Base-by-base conservation (phyloP, 2,888 invertebrate species). In the Oxycera nigricornis region DNA sequence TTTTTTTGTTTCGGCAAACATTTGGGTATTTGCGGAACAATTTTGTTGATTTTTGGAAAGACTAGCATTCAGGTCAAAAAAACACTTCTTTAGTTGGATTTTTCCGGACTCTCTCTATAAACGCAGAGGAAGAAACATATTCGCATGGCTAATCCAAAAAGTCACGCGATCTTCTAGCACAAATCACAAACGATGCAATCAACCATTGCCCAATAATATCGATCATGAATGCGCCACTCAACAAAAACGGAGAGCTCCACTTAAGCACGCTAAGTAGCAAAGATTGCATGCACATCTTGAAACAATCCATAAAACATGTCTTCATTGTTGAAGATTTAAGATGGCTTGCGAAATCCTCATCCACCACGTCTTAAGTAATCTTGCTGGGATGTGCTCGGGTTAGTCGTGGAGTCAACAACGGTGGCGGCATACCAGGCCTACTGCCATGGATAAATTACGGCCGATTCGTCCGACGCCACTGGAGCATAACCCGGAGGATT, bases 271-370 rank as follows among this genome's bases (percentile, higher is more conserved):
- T 9, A 14, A 50, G 50, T 50, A 50, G 50, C 50, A n/a, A 50
- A 50, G 17, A 50, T 50, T 50, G 50, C 17, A 17, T 50, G 17
- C 50, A 50, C 50, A 50, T 50, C 50, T 50, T 50, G 50, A 50
- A 50, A 17, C 50, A 50, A 50, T 50, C 50, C 50, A 17, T 50
- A 17, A 50, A 50, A 50, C 50, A 50, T 50, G 50, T 50, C 50
- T 50, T 50, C 50, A 50, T 50, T 50, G 50, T 50, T 50, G 17
- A 17, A 17, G 50, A 50, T 50, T 50, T n/a, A 50, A 17, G 17
- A 50, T 6, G 11, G 17, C 4, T 50, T 50, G 50, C 17, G 50
- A 9, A 50, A 50, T 17, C 50, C n/a, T n/a, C 17, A 11, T 50
- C 50, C 7, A 14, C 9, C n/a, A n/a, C n/a, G n/a, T n/a, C n/a